Evolutionary conservation across 2,113 vertebrate species (phyloP).

Genomic region (Hemiscyllium ocellatum): DNA sequence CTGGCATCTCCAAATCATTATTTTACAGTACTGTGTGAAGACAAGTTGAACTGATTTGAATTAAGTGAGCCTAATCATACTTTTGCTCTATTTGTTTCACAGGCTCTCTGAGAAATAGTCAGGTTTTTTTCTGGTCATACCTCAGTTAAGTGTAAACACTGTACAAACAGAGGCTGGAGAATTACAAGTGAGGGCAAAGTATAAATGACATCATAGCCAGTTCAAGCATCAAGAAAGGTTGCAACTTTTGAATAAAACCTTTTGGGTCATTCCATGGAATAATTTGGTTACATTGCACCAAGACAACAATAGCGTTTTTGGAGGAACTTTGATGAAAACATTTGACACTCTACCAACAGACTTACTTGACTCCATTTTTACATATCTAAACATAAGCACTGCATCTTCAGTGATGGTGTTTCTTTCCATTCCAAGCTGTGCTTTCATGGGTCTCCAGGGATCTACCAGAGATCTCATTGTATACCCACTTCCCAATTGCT

Average conservation of each 20-base stretch:
- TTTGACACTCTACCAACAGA: neutral
- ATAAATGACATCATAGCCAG: neutral
- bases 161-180: neutral
- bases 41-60: conserved; percentile 13
- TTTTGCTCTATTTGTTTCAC: neutral
- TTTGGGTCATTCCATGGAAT: neutral
- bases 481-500: neutral
- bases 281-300: neutral
- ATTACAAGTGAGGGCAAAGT: neutral
- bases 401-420: neutral
- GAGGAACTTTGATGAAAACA: neutral
- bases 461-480: neutral
- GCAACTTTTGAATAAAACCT: neutral
- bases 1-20: neutral
- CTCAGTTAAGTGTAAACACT: neutral
- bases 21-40: neutral
- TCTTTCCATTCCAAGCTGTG: neutral
- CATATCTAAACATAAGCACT: neutral
- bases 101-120: neutral
- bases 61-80: conserved; percentile 8
- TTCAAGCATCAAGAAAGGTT: neutral
- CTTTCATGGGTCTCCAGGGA: neutral
- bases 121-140: neutral
- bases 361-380: neutral
- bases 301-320: no score